Percentiles rank a stretch among this genome's conserved stretches.
Evolutionary conservation across 2,888 invertebrate species (phyloP).

Genomic region (Sisyra terminalis): DNA sequence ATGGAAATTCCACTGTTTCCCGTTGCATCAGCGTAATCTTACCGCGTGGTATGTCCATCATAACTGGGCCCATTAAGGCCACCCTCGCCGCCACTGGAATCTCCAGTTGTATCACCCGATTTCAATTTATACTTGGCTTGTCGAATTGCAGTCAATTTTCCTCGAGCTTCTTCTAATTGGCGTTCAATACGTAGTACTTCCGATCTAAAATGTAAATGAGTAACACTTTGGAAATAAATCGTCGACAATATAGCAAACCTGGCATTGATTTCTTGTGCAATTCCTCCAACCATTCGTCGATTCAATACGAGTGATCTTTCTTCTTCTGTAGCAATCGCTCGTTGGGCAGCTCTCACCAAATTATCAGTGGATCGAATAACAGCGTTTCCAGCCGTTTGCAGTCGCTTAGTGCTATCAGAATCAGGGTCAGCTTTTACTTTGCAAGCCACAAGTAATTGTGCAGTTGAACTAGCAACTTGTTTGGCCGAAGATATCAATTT

Average conservation of each 20-base stretch:
- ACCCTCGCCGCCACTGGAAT: constrained; percentile 34
- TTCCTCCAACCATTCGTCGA: constrained; percentile 87
- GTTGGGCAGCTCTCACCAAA: constrained; percentile 84
- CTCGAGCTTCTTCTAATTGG: constrained; percentile 83
- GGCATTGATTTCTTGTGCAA: constrained; percentile 90
- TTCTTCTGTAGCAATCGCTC: constrained; percentile 81
- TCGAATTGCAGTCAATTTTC: constrained; percentile 75
- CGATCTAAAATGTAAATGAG: constrained; percentile 38
- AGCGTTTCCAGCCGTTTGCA: constrained; percentile 88
- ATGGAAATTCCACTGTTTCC: no score
- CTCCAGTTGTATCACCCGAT: constrained; percentile 45
- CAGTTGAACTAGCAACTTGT: constrained; percentile 93
- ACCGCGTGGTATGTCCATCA: constrained; percentile 22
- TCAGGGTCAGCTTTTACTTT: constrained; percentile 97
- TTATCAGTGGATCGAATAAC: constrained; percentile 97
- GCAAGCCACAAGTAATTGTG: constrained; percentile 93
- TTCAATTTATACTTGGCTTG: constrained; percentile 79
- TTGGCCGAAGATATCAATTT: constrained; percentile 91
- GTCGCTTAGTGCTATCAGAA: constrained; percentile 79
- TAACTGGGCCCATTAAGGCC: constrained; percentile 10
- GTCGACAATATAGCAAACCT: no score
- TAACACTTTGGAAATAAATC: no score
- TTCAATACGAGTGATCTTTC: constrained; percentile 83
- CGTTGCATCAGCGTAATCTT: constrained; percentile 20
- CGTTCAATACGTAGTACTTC: constrained; percentile 89